Base-by-base conservation (phyloP, 2,113 vertebrate genomes). In the Plecotus auritus region DNA sequence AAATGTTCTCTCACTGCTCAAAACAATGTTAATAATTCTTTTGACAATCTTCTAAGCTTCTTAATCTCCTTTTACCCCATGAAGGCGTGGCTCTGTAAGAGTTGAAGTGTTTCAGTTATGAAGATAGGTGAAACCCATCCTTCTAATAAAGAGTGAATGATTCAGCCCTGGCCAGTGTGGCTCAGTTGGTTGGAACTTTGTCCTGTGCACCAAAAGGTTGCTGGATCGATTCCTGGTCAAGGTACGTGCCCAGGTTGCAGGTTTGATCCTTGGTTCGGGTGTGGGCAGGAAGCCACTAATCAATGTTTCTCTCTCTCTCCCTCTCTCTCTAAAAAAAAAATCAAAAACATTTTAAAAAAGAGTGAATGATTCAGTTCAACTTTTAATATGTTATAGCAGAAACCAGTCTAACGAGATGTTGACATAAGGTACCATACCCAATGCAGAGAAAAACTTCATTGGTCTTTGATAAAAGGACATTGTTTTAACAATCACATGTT, bases 51-150 rank as follows among this genome's bases (percentile, higher is more conserved):
- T 69, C 35, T 83, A 92, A 93, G 37, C 32, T 40, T 74, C 78
- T 91, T 90, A 54, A 72, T 94, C 30, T 89, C 54, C 73, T 85
- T 92, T 86, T 59, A n/a, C 22, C 37, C 73, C 30, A 28, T 14
- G 80, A 70, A 89, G 56, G 40, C 45, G 66, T 66, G 59, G 20
- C 37, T 86, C 30, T 22, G 8, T 72, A 87, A 91, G 83, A 92
- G 37, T 85, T 59, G n/a, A 37, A 67, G 30, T 61, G 72, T 94
- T 87, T 91, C 35, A 80, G 89, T 76, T 88, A 91, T 54, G 88
- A 94, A 76, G 37, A 61, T 72, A 96, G 95, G 72, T n/a, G 93
- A 96, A 95, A 72, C 30, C 35, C 59, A 91, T 61, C 40, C 81
- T 42, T 93, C 91, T 89, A 87, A 92, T 80, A 56, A 95, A 97